Evolutionary conservation across 2,113 vertebrate species (phyloP).

Genomic region (Psophia crepitans): DNA sequence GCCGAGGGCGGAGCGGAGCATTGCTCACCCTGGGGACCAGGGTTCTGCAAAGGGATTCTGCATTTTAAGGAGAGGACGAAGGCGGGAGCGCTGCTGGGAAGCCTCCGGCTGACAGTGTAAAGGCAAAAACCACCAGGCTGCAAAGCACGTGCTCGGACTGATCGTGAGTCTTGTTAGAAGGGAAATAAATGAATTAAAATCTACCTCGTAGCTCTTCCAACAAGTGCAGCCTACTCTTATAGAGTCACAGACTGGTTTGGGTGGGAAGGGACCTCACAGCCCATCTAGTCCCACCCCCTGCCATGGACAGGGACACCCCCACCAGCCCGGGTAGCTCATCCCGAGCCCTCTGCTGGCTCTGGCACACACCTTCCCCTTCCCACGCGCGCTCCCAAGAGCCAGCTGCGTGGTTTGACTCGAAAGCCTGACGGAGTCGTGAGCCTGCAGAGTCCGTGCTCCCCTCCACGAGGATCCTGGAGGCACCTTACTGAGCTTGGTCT

Average conservation of each 20-base stretch:
- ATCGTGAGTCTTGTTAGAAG: background rate
- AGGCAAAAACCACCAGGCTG: background rate
- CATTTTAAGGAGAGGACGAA: background rate
- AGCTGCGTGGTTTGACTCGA: accelerated
- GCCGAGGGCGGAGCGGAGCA: background rate
- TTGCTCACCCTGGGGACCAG: background rate
- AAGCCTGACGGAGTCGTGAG: accelerated
- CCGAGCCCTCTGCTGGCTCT: background rate
- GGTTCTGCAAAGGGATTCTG: background rate
- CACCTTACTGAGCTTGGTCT: background rate
- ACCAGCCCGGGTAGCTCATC: too few species aligned
- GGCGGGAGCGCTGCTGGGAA: background rate
- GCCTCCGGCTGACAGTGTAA: background rate
- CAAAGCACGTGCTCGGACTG: background rate
- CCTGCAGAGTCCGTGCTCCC: background rate
- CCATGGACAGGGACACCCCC: too few species aligned
- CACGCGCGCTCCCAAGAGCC: background rate
- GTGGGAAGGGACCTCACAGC: too few species aligned
- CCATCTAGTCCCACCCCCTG: too few species aligned
- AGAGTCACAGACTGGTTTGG: too few species aligned
- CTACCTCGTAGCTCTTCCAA: background rate
- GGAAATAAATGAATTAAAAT: background rate
- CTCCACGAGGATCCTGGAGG: background rate
- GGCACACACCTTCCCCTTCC: background rate
- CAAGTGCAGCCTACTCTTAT: background rate